phyloP scores from a whole-genome alignment of 1,140 invertebrate genomes.

The Aethina tumida region DNA sequence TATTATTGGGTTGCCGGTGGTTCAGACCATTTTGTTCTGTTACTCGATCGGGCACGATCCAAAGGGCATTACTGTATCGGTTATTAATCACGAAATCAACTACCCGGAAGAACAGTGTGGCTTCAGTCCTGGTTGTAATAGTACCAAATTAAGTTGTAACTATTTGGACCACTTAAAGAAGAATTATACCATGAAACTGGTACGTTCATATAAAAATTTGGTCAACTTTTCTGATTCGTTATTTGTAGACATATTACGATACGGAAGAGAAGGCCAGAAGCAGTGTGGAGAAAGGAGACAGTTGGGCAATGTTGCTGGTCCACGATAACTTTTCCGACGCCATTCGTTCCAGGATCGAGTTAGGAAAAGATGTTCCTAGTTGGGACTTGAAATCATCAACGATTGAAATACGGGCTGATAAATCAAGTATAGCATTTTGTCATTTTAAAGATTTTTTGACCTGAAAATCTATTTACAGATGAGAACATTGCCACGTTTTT shows the following conservation, averaged over 20 bases:
- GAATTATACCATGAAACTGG: slow-evolving; percentile 43
- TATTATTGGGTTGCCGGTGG: slow-evolving; percentile 82
- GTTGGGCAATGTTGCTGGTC: slow-evolving; percentile 81
- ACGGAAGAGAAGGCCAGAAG: slow-evolving; percentile 54
- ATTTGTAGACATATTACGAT: slow-evolving; percentile 40
- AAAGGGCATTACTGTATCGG: slow-evolving; percentile 67
- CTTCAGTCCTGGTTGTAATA: slow-evolving; percentile 47
- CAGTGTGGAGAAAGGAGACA: slow-evolving; percentile 61
- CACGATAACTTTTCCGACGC: slow-evolving; percentile 78
- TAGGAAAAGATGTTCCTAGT: slow-evolving; percentile 56
- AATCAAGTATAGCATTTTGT: slow-evolving; percentile 75
- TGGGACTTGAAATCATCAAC: slow-evolving; percentile 73
- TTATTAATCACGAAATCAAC: slow-evolving; percentile 75
- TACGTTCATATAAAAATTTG: slow-evolving; percentile 20
- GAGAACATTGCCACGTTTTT: slow-evolving; percentile 82
- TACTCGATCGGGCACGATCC: slow-evolving; percentile 88
- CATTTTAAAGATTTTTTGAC: no score
- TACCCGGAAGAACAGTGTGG: slow-evolving; percentile 42
- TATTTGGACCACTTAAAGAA: slow-evolving; percentile 59
- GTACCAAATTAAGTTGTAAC: slow-evolving; percentile 62
- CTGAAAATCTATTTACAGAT: slow-evolving; percentile 53
- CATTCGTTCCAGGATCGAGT: slow-evolving; percentile 56
- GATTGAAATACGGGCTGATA: slow-evolving; percentile 77
- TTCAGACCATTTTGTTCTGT: slow-evolving; percentile 94
- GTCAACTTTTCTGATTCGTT: not conserved